Conservation (phyloP, 2,888 invertebrate species). For the Unio delphinus region DNA sequence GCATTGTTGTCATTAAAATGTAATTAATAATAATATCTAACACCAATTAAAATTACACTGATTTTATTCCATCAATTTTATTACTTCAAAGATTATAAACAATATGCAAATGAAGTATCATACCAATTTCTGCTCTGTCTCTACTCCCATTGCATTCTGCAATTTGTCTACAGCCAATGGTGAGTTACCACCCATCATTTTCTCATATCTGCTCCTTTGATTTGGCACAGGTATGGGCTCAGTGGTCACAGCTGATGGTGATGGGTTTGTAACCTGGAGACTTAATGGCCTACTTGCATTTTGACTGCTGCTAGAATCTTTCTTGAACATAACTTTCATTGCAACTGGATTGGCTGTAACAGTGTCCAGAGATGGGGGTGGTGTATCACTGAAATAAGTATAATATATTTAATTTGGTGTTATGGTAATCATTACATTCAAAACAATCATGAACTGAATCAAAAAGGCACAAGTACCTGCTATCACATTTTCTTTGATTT, state of each 20-base stretch:
- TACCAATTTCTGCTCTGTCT: background rate
- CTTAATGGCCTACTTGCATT: slow-evolving; percentile 53
- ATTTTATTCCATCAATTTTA: no score
- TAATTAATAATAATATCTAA: no score
- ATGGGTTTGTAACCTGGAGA: slow-evolving; percentile 44
- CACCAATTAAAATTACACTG: no score
- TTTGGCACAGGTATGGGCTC: slow-evolving; percentile 86
- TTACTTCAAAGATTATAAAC: no score
- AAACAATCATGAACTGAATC: no score
- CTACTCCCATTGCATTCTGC: no score
- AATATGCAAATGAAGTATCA: background rate
- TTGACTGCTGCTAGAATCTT: slow-evolving; percentile 33
- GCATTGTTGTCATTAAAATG: no score
- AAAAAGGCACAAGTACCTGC: no score
- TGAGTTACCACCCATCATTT: slow-evolving; percentile 66
- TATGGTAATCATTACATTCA: no score
- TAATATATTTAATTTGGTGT: no score
- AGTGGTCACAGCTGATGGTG: slow-evolving; percentile 63
- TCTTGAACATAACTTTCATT: slow-evolving; percentile 49
- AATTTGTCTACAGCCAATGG: slow-evolving; percentile 18
- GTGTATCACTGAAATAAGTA: slow-evolving; percentile 22
- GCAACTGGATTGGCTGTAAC: slow-evolving; percentile 41
- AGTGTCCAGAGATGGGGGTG: slow-evolving; percentile 30
- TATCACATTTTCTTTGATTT: no score
- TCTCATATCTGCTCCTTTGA: slow-evolving; percentile 75